Conservation (phyloP, 2,797 vertebrate species). For the Anguilla pacifica region DNA sequence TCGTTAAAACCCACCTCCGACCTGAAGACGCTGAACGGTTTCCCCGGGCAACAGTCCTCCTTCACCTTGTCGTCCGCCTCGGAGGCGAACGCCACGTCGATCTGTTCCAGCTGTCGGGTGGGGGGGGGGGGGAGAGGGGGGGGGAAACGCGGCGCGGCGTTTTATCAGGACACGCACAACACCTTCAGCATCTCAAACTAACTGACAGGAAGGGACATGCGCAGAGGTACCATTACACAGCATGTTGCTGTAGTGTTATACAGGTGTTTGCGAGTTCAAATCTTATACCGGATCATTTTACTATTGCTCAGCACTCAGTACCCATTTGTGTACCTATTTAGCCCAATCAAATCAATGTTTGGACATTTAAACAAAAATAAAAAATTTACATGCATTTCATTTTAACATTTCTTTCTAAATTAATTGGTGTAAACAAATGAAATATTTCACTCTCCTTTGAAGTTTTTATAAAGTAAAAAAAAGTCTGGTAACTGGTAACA, state of each 20-base stretch:
- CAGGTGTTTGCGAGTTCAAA: background rate
- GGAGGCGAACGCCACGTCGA: conserved; percentile 77
- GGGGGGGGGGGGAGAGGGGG: conserved; percentile 26
- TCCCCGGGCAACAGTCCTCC: conserved; percentile 82
- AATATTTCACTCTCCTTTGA: background rate
- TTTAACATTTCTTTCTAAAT: too few relatives aligned
- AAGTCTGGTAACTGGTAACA: too few relatives aligned
- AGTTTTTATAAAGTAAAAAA: background rate
- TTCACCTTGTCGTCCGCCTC: conserved; percentile 81
- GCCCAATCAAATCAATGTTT: background rate
- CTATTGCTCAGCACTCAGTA: too few relatives aligned
- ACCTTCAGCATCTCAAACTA: background rate
- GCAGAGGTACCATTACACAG: background rate
- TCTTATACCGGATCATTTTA: background rate
- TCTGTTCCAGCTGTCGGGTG: conserved; percentile 71
- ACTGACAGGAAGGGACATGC: background rate
- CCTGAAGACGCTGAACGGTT: conserved; percentile 75
- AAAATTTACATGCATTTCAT: too few relatives aligned
- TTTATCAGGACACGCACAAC: background rate
- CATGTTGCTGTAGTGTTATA: too few relatives aligned
- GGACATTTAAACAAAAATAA: too few relatives aligned
- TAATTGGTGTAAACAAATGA: background rate
- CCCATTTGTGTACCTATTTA: too few relatives aligned
- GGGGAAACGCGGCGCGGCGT: background rate
- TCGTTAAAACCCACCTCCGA: conserved; percentile 66